These are phyloP conservation scores for Ceyx erithaca DNA, from an alignment of 2,797 vertebrate species.

Conservation along the genomic window DNA sequence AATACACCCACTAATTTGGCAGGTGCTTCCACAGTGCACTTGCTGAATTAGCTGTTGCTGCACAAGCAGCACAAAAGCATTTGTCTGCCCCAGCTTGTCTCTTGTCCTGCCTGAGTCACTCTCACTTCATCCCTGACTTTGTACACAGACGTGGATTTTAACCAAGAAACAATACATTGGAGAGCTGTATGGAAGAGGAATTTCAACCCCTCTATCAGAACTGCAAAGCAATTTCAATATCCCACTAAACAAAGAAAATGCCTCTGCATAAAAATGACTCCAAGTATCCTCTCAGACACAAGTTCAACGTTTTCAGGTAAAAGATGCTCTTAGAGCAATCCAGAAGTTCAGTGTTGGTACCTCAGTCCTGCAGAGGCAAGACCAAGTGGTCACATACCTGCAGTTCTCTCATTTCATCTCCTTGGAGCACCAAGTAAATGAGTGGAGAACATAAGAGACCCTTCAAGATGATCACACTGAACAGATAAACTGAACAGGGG, in stretches of 20 bases:
- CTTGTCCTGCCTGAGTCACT: not conserved
- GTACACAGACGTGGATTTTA: accelerated
- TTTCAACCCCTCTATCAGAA: not conserved
- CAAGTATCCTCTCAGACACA: not conserved
- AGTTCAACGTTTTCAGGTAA: not conserved
- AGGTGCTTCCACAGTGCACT: not conserved
- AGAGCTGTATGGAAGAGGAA: not conserved
- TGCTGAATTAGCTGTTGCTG: not conserved
- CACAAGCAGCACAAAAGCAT: not conserved
- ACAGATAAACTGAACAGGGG: not conserved
- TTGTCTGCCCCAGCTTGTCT: not conserved
- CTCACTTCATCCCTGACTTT: not conserved
- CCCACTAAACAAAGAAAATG: not conserved
- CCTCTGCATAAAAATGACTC: not conserved
- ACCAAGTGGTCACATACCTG: not conserved
- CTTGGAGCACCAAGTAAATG: not conserved
- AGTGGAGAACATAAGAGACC: not conserved
- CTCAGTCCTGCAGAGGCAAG: not conserved
- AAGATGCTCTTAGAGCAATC: not conserved
- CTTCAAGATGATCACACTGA: not conserved
- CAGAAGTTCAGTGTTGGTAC: not conserved
- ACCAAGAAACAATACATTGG: not conserved
- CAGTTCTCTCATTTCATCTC: not conserved
- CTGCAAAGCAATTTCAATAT: not conserved
- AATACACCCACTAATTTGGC: not conserved